Evolutionary conservation across 2,113 vertebrate species (phyloP), one percentile per base, ranked within the genome.

Genomic region (Apus apus): DNA sequence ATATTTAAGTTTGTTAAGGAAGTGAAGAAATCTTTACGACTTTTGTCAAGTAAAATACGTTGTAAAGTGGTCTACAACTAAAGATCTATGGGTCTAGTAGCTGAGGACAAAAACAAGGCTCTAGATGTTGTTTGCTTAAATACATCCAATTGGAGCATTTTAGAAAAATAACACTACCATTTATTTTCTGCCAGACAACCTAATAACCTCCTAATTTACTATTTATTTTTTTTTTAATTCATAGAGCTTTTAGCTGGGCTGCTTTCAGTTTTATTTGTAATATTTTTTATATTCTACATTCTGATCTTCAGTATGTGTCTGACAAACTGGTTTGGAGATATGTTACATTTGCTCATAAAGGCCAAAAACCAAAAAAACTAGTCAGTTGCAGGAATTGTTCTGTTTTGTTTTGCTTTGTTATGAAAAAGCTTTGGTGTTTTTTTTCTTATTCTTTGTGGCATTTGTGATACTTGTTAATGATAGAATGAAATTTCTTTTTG

Each of bases 311-410:
- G 29, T 38, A 12, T 1, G 3, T 40, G 15, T 67, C 61, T 90
- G 72, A 90, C 25, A 87, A 50, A 88, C 57, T 90, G 72, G 26
- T 86, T 96, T 81, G 67, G 23, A 90, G 78, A 85, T 81, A 93
- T 30, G 91, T 61, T 76, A 21, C 53, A 61, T 96, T 96, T 87
- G 84, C 54, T 89, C 43, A 65, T 77, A 65, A 76, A 93, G 34
- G 36, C 68, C 46, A 73, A 10, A 74, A 45, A 64, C 16, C 9
- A 86, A 71, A 34, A 87, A 62, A 46, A 94, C 54, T 45, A 85
- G 48, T 38, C 36, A 84, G 53, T 76, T 66, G 20, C 81, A 85
- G 82, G 85, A 81, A 27, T 26, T 74, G 84, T 85, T 85, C 51
- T 15, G 20, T 58, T 65, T 73, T 50, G 50, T 50, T 25, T 50